A percentile compares a stretch with the other conserved stretches of the same genome.
Evolutionary conservation across 1,140 invertebrate species (phyloP).

Genomic region (Plutomurus gul): DNA sequence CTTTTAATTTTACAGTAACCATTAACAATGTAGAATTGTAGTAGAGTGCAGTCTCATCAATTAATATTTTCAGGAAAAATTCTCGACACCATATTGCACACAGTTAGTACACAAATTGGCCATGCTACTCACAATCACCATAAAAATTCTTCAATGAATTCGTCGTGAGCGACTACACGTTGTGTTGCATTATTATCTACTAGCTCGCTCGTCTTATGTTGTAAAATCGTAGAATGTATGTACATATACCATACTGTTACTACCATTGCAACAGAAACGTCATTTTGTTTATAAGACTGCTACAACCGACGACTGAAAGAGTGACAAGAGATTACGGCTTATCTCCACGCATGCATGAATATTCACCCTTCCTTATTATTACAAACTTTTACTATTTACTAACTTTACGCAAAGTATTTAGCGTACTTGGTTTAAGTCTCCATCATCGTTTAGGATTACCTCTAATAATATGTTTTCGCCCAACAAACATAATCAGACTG

Average conservation of each 20-base stretch:
- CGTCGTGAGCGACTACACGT: no score
- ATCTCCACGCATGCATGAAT: background rate
- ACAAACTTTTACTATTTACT: background rate
- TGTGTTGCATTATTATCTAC: no score
- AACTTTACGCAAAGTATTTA: background rate
- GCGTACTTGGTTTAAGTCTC: background rate
- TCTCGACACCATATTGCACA: background rate
- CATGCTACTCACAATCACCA: no score
- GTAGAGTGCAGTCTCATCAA: background rate
- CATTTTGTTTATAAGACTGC: background rate
- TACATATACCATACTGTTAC: no score
- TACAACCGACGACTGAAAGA: slow-evolving; percentile 22
- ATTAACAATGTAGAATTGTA: background rate
- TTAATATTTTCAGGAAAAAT: background rate
- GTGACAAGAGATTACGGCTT: slow-evolving; percentile 2
- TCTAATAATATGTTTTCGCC: no score
- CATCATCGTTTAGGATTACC: background rate
- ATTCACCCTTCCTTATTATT: background rate
- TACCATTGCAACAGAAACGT: background rate
- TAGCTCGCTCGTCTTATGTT: no score
- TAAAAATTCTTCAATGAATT: no score
- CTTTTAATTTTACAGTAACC: background rate
- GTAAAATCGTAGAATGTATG: no score
- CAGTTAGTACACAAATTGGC: no score
- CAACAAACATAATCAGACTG: no score